Percentiles rank a stretch among this genome's conserved stretches.
phyloP scores from a whole-genome alignment of 2,888 invertebrate species.

The Drosophila engyochracea region DNA sequence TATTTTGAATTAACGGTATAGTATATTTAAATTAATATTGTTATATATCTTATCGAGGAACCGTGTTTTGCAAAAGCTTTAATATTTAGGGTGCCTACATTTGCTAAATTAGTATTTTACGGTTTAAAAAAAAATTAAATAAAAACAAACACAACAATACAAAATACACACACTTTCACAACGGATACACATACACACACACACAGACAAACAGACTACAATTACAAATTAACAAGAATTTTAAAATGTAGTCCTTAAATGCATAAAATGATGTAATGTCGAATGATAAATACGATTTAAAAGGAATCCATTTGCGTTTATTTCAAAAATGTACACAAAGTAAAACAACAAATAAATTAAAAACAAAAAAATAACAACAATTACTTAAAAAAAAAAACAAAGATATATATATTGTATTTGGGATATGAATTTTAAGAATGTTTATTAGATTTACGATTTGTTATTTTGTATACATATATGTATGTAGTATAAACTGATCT shows the following conservation, averaged over 20 bases:
- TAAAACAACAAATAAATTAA: conserved; percentile 23
- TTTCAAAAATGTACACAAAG: conserved; percentile 35
- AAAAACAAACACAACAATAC: conserved; percentile 39
- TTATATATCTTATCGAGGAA: conserved; percentile 81
- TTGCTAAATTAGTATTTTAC: conserved; percentile 85
- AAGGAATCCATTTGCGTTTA: conserved; percentile 32
- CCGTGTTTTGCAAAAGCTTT: conserved; percentile 86
- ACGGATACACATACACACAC: conserved; percentile 33
- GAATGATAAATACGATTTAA: conserved; percentile 20
- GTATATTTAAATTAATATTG: conserved; percentile 78
- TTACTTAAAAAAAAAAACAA: conserved; percentile 21
- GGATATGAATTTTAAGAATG: conserved; percentile 81
- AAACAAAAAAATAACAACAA: conserved; percentile 28
- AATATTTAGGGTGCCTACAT: conserved; percentile 86
- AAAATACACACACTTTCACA: conserved; percentile 13
- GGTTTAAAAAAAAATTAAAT: conserved; percentile 57
- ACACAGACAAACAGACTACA: conserved; percentile 19
- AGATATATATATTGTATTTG: conserved; percentile 54
- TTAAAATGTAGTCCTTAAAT: conserved; percentile 63
- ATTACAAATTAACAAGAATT: conserved; percentile 41
- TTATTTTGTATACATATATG: conserved; percentile 80
- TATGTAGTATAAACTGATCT: conserved; percentile 74
- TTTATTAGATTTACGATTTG: conserved; percentile 78
- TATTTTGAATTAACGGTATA: conserved; percentile 76
- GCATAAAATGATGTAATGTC: conserved; percentile 53